Conservation (phyloP, 1,140 invertebrate genomes). For the Procambarus virginalis region DNA sequence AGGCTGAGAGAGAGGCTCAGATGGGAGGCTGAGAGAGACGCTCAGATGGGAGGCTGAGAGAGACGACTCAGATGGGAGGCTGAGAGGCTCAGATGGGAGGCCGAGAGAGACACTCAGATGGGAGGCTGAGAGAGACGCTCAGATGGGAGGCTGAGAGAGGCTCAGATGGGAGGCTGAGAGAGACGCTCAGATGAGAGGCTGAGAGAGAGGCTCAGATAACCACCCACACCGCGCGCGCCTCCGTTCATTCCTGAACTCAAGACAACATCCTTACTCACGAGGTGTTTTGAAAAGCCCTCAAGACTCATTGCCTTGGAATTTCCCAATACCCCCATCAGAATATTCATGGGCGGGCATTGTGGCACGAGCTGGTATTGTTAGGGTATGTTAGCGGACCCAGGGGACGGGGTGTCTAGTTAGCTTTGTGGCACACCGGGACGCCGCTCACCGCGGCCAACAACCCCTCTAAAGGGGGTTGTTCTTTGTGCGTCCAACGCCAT, state of each 20-base stretch:
- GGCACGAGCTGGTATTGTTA: conserved; percentile 49
- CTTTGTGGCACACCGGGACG: conserved; percentile 24
- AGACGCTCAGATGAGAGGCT: too few relatives aligned
- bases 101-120: too few relatives aligned
- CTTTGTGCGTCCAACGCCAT: conserved; percentile 4
- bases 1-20: too few relatives aligned
- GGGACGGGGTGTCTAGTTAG: conserved; percentile 32
- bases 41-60: too few relatives aligned
- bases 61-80: too few relatives aligned
- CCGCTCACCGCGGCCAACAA: not conserved
- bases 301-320: conserved; percentile 30
- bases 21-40: too few relatives aligned
- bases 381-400: conserved; percentile 46
- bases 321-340: conserved; percentile 56
- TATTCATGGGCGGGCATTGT: conserved; percentile 55
- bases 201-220: too few relatives aligned
- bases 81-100: too few relatives aligned
- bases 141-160: too few relatives aligned
- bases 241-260: not conserved
- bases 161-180: too few relatives aligned
- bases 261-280: conserved; percentile 44
- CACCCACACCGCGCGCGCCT: too few relatives aligned
- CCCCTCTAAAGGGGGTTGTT: conserved; percentile 32
- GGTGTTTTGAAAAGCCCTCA: conserved; percentile 37
- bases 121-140: too few relatives aligned